These are phyloP conservation scores for Paragorgia papillata DNA, from an alignment of 92 coral and sea anemone genomes.

Conservation along the genomic window DNA sequence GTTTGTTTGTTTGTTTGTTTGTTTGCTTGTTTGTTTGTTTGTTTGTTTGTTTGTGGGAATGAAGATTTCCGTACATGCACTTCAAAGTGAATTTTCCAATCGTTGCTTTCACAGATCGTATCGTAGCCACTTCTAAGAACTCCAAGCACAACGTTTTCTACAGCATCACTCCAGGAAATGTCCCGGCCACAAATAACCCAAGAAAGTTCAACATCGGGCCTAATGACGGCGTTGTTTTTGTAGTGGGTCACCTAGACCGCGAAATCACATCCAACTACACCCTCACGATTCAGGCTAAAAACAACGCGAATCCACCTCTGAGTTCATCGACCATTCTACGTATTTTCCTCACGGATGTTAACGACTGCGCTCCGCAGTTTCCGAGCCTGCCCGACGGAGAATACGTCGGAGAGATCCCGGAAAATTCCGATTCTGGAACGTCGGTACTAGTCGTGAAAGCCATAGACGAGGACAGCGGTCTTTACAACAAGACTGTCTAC, in stretches of 20 bases:
- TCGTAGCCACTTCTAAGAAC: slow-evolving; percentile 55
- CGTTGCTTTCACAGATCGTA: no score
- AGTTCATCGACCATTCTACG: slow-evolving; percentile 69
- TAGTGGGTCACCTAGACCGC: slow-evolving; percentile 68
- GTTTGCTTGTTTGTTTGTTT: no score
- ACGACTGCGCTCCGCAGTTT: slow-evolving; percentile 94
- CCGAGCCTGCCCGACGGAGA: slow-evolving; percentile 60
- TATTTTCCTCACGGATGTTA: slow-evolving; percentile 81
- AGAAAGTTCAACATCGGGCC: slow-evolving; percentile 66
- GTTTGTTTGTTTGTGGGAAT: no score
- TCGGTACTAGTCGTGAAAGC: slow-evolving; percentile 82
- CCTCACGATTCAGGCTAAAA: slow-evolving; percentile 78
- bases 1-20: no score
- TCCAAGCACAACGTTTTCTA: slow-evolving; percentile 54
- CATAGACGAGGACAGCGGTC: slow-evolving; percentile 69
- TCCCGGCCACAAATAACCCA: slow-evolving; percentile 66
- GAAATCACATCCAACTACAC: slow-evolving; percentile 80
- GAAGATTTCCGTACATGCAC: no score
- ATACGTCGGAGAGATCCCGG: slow-evolving; percentile 85
- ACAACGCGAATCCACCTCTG: slow-evolving; percentile 63
- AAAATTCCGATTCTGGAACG: slow-evolving; percentile 82
- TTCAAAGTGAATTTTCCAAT: no score
- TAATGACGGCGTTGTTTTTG: slow-evolving; percentile 58
- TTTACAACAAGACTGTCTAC: slow-evolving; percentile 63
- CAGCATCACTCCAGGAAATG: slow-evolving; percentile 69